Conservation (phyloP, 2,888 invertebrate genomes). For the Mesopsocus fuscifrons region DNA sequence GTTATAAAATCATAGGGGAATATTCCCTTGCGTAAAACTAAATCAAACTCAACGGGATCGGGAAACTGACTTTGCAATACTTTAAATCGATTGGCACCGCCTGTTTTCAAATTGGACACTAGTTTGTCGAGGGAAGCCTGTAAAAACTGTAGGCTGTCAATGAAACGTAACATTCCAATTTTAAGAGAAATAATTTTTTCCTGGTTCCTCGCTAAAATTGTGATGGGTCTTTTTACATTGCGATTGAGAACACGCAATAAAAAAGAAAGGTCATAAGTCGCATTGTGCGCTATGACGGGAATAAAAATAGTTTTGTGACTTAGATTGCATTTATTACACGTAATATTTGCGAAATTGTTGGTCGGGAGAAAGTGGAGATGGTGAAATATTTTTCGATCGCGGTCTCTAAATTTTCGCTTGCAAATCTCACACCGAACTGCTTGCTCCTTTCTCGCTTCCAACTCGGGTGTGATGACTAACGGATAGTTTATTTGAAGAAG, state of each 20-base stretch:
- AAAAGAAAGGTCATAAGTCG: neutral
- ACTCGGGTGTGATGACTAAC: neutral
- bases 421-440: neutral
- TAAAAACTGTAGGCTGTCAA: neutral
- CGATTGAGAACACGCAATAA: neutral
- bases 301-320: neutral
- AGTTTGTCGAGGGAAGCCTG: neutral
- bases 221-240: neutral
- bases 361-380: neutral
- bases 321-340: neutral
- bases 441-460: neutral
- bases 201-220: neutral
- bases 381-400: neutral
- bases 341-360: neutral
- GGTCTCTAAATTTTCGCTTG: neutral
- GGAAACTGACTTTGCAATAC: neutral
- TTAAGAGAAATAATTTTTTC: neutral
- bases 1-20: slow-evolving; percentile 8
- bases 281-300: neutral
- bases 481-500: neutral
- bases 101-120: neutral
- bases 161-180: neutral
- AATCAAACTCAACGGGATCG: neutral
- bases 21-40: slow-evolving; percentile 6
- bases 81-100: neutral